phyloP scores from a whole-genome alignment of 35 echinoderm and acorn worm species.

The Hemicentrotus pulcherrimus region DNA sequence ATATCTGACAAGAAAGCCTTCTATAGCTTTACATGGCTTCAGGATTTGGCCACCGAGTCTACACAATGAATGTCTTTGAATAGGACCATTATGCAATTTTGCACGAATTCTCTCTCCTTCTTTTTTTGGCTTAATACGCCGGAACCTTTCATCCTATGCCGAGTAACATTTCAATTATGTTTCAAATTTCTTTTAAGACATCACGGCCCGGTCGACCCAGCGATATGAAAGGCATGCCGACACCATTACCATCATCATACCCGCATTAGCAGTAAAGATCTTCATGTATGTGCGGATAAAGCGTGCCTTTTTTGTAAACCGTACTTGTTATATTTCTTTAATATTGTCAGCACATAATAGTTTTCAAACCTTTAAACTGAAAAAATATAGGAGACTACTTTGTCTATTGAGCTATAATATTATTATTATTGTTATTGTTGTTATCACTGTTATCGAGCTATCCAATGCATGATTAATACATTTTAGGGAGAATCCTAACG shows the following conservation, averaged over 20 bases:
- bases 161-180: constrained; percentile 33
- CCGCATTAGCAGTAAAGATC: background rate
- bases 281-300: background rate
- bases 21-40: background rate
- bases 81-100: background rate
- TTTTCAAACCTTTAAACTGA: no score
- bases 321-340: background rate
- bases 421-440: no score
- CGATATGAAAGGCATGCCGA: background rate
- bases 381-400: no score
- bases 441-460: no score
- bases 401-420: no score
- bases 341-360: no score
- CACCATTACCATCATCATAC: background rate
- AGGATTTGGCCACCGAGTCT: background rate
- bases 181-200: background rate
- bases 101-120: constrained; percentile 7
- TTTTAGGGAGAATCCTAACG: no score
- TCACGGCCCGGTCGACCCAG: background rate
- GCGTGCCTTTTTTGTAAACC: background rate
- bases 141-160: background rate
- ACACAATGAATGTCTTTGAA: background rate
- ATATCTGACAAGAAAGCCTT: background rate
- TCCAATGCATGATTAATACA: no score
- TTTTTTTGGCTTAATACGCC: constrained; percentile 8